phyloP scores from a whole-genome alignment of 2,113 vertebrate species.

The Pelodiscus sinensis region DNA sequence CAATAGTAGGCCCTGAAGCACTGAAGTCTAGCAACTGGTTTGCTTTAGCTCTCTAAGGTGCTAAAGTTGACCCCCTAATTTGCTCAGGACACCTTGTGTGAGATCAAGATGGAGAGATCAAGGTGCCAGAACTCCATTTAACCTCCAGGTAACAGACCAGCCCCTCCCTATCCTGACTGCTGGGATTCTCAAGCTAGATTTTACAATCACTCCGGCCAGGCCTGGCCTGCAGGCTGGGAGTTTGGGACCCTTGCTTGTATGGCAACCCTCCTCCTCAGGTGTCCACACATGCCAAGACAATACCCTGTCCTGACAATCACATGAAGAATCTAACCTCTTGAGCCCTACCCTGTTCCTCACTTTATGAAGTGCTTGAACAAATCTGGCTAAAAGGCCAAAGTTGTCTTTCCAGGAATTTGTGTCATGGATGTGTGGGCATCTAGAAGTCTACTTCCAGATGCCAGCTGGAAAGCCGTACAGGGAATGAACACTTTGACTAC shows the following conservation, averaged over 20 bases:
- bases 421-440: background rate
- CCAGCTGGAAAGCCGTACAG: background rate
- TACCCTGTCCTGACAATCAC: background rate
- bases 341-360: background rate
- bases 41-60: background rate
- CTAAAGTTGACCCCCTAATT: background rate
- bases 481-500: background rate
- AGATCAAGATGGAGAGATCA: no score
- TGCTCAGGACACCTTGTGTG: background rate
- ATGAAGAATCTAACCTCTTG: background rate
- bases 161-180: no score
- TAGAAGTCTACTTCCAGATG: background rate
- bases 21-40: background rate
- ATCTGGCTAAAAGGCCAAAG: background rate
- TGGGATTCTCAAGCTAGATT: no score
- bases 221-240: no score
- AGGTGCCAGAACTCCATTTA: no score
- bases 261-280: background rate
- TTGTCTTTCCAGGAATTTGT: background rate
- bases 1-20: background rate
- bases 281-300: background rate
- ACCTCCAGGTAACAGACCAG: no score
- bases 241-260: background rate
- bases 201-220: no score
- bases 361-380: background rate